Evolutionary conservation across 1,140 invertebrate genomes (phyloP), one percentile per base, ranked within the genome.

Genomic region (Atta texana): DNA sequence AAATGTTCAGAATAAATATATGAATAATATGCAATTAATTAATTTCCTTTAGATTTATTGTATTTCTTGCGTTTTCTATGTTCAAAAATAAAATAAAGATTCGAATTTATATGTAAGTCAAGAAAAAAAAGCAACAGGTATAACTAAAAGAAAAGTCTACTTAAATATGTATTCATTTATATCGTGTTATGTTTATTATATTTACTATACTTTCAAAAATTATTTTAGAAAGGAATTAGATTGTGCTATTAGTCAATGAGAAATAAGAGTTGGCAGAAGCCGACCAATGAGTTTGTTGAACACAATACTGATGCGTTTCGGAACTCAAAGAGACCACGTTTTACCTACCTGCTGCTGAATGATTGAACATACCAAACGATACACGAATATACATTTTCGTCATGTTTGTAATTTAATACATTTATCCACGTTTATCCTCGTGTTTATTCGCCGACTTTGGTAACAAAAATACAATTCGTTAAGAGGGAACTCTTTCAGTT

Each of bases 301-400:
- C 51, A 53, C 16, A 55, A 69, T 49, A 49, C 12, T 14, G 66
- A 69, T 69, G 39, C 21, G n/a, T 69, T 69, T 49, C 5, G 66
- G 66, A 69, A 69, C 66, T 16, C 39, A n/a, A 3, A 49, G 8
- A 49, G 21, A 69, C 4, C n/a, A 69, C 66, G 14, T 69, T 51
- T 69, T 14, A 49, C 16, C n/a, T 68, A 68, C 64, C 66, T 69
- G 14, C 39, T 24, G 34, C 53, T 55, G 53, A n/a, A 55, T 7
- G 53, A 55, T 7, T n/a, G 18, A 14, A 28, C 6, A 0, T 39
- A 39, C 34, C 8, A 8, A 44, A 44, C 0, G 8, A 44, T 44
- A 44, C 8, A 51, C 3, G 3, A 1, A 44, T 44, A 12, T 51
- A 51, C 14, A 16, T 51, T 21, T 63, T 2, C 24, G 5, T 14